Percentiles rank a stretch among this genome's conserved stretches.
Conservation (phyloP, 2,113 vertebrate species). For the Microcebus jonahi region DNA sequence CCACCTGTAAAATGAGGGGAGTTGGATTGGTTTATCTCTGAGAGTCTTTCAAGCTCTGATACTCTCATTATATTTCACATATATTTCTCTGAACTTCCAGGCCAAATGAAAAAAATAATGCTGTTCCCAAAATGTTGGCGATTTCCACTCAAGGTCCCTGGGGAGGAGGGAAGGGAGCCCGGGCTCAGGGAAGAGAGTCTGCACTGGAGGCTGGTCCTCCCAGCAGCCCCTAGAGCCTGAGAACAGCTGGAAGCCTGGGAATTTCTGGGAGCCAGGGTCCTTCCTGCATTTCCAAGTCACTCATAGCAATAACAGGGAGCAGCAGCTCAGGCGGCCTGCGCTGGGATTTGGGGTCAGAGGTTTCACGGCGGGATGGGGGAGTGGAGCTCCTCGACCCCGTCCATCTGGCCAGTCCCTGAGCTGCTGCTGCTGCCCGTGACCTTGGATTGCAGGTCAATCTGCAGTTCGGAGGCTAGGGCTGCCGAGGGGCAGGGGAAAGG, state of each 20-base stretch:
- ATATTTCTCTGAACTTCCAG: constrained; percentile 1
- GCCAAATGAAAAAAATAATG: neutral
- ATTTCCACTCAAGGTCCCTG: constrained; percentile 65
- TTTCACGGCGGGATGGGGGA: neutral
- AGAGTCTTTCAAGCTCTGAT: constrained; percentile 6
- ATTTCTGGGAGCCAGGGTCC: neutral
- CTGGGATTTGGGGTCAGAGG: neutral
- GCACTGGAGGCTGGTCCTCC: neutral
- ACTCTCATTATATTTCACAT: constrained; percentile 24
- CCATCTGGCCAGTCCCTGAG: neutral
- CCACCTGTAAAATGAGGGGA: neutral
- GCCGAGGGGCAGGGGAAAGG: neutral
- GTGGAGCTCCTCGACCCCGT: neutral
- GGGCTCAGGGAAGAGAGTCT: neutral
- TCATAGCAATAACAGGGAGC: constrained; percentile 52
- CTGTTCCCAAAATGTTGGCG: constrained; percentile 67
- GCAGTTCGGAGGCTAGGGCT: neutral
- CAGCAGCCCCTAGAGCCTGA: constrained; percentile 42
- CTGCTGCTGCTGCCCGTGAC: neutral
- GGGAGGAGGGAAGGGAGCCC: neutral
- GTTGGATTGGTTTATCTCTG: constrained; percentile 17
- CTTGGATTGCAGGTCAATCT: neutral
- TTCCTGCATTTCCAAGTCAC: constrained; percentile 24
- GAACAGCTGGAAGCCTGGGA: constrained; percentile 34
- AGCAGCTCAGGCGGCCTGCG: neutral